These are phyloP conservation scores for Galendromus occidentalis DNA, from an alignment of 1,140 invertebrate species.

Conservation along the genomic window DNA sequence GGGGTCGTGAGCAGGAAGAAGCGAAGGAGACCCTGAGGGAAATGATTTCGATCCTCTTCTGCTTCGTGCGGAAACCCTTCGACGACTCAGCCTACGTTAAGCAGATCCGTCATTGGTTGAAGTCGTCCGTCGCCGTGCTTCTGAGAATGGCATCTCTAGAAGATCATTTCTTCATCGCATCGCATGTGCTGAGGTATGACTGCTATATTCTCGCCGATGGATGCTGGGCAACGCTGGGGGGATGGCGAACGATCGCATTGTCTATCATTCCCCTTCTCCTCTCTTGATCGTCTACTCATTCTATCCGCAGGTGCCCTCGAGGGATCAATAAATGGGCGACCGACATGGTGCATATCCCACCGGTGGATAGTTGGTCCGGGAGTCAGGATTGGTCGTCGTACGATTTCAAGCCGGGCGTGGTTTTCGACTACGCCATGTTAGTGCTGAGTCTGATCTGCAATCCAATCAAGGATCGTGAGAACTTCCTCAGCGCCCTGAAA, in stretches of 20 bases:
- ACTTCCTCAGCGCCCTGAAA: not conserved
- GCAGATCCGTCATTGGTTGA: not conserved
- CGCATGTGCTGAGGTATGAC: not conserved
- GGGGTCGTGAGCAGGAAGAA: not conserved
- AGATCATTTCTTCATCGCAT: not conserved
- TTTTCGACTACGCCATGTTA: not conserved
- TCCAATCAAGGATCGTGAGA: not conserved
- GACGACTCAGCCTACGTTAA: not conserved
- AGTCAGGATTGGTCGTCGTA: not conserved
- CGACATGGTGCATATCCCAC: not conserved
- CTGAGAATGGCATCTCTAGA: not conserved
- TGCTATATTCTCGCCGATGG: too few relatives aligned
- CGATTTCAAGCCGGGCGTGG: not conserved
- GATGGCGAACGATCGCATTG: too few relatives aligned
- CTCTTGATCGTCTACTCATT: too few relatives aligned
- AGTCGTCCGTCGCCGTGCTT: not conserved
- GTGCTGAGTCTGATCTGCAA: not conserved
- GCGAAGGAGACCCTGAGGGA: not conserved
- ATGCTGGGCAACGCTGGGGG: too few relatives aligned
- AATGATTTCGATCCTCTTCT: constrained; percentile 1
- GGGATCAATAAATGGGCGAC: not conserved
- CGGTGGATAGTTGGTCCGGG: not conserved
- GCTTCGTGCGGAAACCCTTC: not conserved
- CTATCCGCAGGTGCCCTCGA: not conserved
- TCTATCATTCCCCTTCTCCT: too few relatives aligned